These are phyloP conservation scores for Metopia argyrocephala DNA, from an alignment of 2,888 invertebrate genomes.

Conservation along the genomic window DNA sequence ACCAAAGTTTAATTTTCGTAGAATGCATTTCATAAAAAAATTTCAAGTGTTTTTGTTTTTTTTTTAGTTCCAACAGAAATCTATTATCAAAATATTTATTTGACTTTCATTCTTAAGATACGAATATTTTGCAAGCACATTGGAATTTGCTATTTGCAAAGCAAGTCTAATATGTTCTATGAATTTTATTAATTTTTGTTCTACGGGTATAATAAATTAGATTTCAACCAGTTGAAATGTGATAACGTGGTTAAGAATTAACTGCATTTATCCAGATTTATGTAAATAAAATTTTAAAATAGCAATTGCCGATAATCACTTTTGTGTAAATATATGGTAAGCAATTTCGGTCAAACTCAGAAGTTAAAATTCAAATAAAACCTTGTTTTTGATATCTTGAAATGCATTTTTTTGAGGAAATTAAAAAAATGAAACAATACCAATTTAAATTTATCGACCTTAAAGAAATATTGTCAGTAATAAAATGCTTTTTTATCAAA, in stretches of 20 bases:
- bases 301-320: too few relatives aligned
- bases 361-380: too few relatives aligned
- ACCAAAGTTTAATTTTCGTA: constrained; percentile 6
- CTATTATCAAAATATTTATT: constrained; percentile 52
- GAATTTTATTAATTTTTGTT: too few relatives aligned
- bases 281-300: too few relatives aligned
- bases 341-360: too few relatives aligned
- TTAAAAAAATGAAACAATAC: too few relatives aligned
- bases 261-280: neutral
- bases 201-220: constrained; percentile 16
- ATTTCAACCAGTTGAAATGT: neutral
- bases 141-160: neutral
- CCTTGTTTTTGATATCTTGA: too few relatives aligned
- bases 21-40: neutral
- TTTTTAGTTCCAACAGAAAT: constrained; percentile 2
- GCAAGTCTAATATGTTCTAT: constrained; percentile 7
- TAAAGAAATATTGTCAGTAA: too few relatives aligned
- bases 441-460: too few relatives aligned
- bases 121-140: neutral
- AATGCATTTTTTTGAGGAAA: too few relatives aligned
- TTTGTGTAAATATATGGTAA: too few relatives aligned
- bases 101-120: constrained; percentile 26
- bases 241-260: neutral
- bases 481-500: too few relatives aligned
- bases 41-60: neutral